Evolutionary conservation across 64 coral and sea anemone species (phyloP), one percentile per base, ranked within the genome.

Genomic region (Montipora sp.): DNA sequence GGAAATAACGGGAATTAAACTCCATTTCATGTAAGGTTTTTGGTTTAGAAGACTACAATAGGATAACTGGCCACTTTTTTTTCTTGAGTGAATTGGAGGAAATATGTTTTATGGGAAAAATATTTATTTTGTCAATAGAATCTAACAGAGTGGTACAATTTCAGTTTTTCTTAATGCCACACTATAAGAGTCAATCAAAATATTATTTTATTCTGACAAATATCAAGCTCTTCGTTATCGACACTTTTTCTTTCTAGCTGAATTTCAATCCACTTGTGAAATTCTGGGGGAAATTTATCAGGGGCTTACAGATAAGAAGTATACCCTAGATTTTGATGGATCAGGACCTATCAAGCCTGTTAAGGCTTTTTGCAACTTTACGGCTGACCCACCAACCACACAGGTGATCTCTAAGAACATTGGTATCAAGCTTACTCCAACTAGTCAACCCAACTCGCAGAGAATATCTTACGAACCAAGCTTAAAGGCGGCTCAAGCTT

Each of bases 311-410:
- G 72, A 91, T 80, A 0, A 67, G 44, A 74, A 92, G 60, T 84
- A 94, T 47, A 94, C 92, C 13, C 81, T 97, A 47, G 95, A 97
- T 94, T 82, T 93, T 48, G 95, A 97, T 82, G 95, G 92, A 19
- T 87, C 95, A 11, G 95, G 95, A 47, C 88, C 89, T 3, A 70
- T 93, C 45, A 83, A 88, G 45, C 51, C 83, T 0, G 44, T 48
- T 47, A n/a, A 22, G 71, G 77, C 75, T 8, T 93, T 48, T 24
- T 97, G 95, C 53, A 97, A 97, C 89, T 92, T 97, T 67, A 84
- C 95, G 1, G 84, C 93, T 1, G 48, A 92, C 36, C 82, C 82
- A n/a, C 15, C 63, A 16, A 71, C 47, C 63, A 85, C 82, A 12
- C 19, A 18, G n/a, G 18, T 85, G n/a, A 0, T 70, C 0, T 69